These are phyloP conservation scores for Phorcus lineatus DNA, from an alignment of 2,888 invertebrate species.

Conservation along the genomic window DNA sequence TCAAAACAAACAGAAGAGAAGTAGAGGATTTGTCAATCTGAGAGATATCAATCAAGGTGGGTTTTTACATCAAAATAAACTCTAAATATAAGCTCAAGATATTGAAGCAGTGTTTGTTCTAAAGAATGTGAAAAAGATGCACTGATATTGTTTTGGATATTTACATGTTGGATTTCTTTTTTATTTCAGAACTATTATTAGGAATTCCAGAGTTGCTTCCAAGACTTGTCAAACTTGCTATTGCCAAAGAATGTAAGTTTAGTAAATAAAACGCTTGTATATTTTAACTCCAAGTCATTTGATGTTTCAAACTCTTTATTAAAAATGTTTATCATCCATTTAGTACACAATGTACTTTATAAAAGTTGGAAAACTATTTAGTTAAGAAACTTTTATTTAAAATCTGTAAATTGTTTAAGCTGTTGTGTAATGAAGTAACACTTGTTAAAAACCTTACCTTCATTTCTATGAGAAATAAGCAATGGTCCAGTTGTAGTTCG, in stretches of 20 bases:
- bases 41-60: slow-evolving; percentile 69
- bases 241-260: slow-evolving; percentile 72
- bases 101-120: too few relatives aligned
- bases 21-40: slow-evolving; percentile 74
- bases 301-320: too few relatives aligned
- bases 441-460: too few relatives aligned
- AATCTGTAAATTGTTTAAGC: too few relatives aligned
- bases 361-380: too few relatives aligned
- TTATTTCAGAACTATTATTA: slow-evolving; percentile 69
- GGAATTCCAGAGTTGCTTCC: slow-evolving; percentile 74
- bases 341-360: too few relatives aligned
- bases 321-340: too few relatives aligned
- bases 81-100: too few relatives aligned
- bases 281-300: not conserved
- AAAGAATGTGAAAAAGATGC: not conserved
- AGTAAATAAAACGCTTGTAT: not conserved
- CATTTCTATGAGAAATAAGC: not conserved
- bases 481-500: not conserved
- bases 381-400: too few relatives aligned
- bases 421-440: too few relatives aligned
- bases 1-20: slow-evolving; percentile 75
- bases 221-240: slow-evolving; percentile 72
- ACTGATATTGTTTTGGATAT: slow-evolving; percentile 4
- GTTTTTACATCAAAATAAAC: too few relatives aligned
- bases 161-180: too few relatives aligned